Evolutionary conservation across 2,797 vertebrate genomes (phyloP).

Genomic region (Liasis olivaceus): DNA sequence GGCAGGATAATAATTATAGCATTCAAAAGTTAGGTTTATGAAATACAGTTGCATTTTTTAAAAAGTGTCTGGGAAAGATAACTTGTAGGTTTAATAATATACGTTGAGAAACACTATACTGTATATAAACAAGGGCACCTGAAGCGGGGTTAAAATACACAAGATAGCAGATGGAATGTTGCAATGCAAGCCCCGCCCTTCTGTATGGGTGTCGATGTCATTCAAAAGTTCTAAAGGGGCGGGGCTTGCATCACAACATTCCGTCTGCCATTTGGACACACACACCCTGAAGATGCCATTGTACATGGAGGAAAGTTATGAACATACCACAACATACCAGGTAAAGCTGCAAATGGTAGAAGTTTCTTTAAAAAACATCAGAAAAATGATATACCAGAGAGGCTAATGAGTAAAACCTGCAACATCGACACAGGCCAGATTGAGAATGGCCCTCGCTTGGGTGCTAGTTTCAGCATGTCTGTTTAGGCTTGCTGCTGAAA

Average conservation of each 20-base stretch:
- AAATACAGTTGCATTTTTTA: background rate
- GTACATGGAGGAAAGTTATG: background rate
- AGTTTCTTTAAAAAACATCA: background rate
- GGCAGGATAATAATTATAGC: background rate
- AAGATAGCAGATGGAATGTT: background rate
- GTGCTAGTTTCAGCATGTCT: background rate
- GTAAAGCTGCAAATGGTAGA: background rate
- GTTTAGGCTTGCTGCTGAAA: background rate
- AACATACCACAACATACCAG: background rate
- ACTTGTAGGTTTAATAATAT: background rate
- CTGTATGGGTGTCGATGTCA: background rate
- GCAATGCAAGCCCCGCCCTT: background rate
- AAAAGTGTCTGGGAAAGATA: background rate
- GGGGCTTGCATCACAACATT: background rate
- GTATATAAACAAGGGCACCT: background rate
- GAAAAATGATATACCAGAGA: background rate
- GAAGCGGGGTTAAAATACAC: background rate
- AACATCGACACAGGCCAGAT: background rate
- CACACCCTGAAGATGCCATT: background rate
- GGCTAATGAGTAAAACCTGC: background rate
- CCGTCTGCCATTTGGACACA: background rate
- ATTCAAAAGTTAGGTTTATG: background rate
- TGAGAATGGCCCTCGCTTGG: background rate
- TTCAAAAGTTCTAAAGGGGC: background rate
- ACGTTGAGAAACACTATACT: background rate